These are phyloP conservation scores for Dreissena rostriformis DNA, from an alignment of 1,140 invertebrate species.

Conservation along the genomic window DNA sequence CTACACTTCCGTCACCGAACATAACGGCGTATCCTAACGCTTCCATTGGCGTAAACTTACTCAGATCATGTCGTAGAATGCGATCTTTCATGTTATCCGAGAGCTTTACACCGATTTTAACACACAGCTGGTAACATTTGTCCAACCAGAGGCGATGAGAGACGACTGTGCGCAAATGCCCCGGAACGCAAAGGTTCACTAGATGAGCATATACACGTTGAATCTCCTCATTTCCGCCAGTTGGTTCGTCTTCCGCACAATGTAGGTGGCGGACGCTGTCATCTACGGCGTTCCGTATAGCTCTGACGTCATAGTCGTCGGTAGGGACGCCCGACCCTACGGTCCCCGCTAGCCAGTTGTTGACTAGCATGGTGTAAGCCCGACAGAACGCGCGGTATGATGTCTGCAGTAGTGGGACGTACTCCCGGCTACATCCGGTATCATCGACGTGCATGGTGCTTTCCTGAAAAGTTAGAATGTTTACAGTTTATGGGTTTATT, in stretches of 20 bases:
- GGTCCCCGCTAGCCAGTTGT: slow-evolving; percentile 34
- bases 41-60: slow-evolving; percentile 47
- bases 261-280: not conserved
- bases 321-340: slow-evolving; percentile 19
- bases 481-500: too few relatives aligned
- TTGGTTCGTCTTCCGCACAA: not conserved
- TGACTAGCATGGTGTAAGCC: slow-evolving; percentile 1
- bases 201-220: slow-evolving; percentile 16
- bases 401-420: slow-evolving; percentile 21
- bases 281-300: slow-evolving; percentile 1
- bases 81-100: slow-evolving; percentile 38
- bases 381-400: not conserved
- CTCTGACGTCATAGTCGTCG: slow-evolving; percentile 17
- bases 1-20: slow-evolving; percentile 38
- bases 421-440: not conserved
- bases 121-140: slow-evolving; percentile 11
- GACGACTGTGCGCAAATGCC: slow-evolving; percentile 10
- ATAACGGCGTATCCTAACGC: slow-evolving; percentile 50
- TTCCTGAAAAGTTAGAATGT: too few relatives aligned
- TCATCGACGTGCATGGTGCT: too few relatives aligned
- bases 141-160: slow-evolving; percentile 43
- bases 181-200: slow-evolving; percentile 17
- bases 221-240: not conserved
- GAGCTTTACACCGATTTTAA: slow-evolving; percentile 23
- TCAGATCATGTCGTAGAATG: slow-evolving; percentile 35